Base-by-base conservation (phyloP, 1,140 invertebrate species). In the Gryllus bimaculatus region DNA sequence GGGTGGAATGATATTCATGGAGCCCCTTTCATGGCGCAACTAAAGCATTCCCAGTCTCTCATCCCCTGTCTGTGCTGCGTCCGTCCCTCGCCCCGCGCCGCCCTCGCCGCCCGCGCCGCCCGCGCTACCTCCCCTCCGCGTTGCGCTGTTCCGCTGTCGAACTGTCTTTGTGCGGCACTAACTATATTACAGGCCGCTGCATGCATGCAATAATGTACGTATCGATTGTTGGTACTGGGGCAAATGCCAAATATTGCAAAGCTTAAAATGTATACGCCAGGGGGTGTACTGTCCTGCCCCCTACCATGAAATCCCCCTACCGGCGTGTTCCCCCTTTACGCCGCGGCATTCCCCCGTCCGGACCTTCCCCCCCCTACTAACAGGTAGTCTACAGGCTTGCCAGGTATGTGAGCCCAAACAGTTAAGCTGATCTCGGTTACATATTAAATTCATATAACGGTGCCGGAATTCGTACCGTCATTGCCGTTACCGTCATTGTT, bases 201-300 rank as follows among this genome's bases (percentile, higher is more conserved):
- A 66, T 66, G 54, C 54, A 66, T 66, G 54, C 54, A 66, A 66
- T 66, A 66, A 66, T 66, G 54, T 66, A 66, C 10, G 54, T 66
- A 66, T 66, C 54, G 54, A 66, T 66, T 66, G 54, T 66, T 66
- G 54, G 54, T 66, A 66, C 54, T 18, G 54, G 54, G 54, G 54
- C 54, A 66, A 66, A 66, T 66, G 54, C 54, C 54, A 66, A 66
- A 66, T 66, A 66, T 66, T 66, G 54, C 54, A 66, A 66, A 66
- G 54, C 54, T 66, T 66, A 66, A 66, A 66, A 66, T 66, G 54
- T 66, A 66, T 66, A 66, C 18, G 54, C 54, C 18, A 66, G 54
- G 18, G 54, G 54, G 54, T 66, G 54, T 66, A 66, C 54, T 66
- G 54, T 66, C 54, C 54, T 66, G 54, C 54, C 54, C 54, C 54